These are phyloP conservation scores for Endotricha flammealis DNA, from an alignment of 2,888 invertebrate species.

Conservation along the genomic window DNA sequence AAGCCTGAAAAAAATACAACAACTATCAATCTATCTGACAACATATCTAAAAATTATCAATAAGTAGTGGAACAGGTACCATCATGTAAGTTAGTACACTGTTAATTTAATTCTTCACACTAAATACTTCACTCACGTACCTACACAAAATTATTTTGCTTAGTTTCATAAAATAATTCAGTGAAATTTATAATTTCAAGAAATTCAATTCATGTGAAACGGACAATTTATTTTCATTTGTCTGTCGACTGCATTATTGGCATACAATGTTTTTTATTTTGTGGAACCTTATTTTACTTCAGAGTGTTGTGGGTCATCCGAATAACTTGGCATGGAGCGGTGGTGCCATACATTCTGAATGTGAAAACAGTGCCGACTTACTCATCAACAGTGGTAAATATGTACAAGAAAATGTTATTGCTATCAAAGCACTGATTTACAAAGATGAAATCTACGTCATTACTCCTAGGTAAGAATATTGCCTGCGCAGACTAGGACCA, in stretches of 20 bases:
- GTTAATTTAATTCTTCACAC: too few relatives aligned
- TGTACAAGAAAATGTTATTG: slow-evolving; percentile 78
- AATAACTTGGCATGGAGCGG: slow-evolving; percentile 64
- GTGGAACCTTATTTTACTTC: slow-evolving; percentile 15
- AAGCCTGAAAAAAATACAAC: too few relatives aligned
- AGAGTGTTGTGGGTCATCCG: slow-evolving; percentile 27
- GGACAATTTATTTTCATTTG: too few relatives aligned
- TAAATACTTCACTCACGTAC: too few relatives aligned
- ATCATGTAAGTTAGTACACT: too few relatives aligned
- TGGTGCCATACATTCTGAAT: slow-evolving; percentile 60
- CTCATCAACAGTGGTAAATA: slow-evolving; percentile 73
- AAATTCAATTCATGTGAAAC: neutral
- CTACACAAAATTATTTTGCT: too few relatives aligned
- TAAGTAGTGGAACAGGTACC: too few relatives aligned
- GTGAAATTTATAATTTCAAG: neutral
- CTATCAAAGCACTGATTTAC: slow-evolving; percentile 76
- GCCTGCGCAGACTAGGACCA: too few relatives aligned
- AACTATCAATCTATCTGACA: too few relatives aligned
- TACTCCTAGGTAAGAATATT: slow-evolving; percentile 75
- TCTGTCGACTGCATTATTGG: neutral
- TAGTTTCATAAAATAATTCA: neutral
- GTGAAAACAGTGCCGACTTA: slow-evolving; percentile 65
- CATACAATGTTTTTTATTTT: neutral
- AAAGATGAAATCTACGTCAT: slow-evolving; percentile 77
- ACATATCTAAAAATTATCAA: too few relatives aligned